A percentile compares a stretch with the other conserved stretches of the same genome.
Evolutionary conservation across 2,113 vertebrate genomes (phyloP).

Genomic region (Numida meleagris): DNA sequence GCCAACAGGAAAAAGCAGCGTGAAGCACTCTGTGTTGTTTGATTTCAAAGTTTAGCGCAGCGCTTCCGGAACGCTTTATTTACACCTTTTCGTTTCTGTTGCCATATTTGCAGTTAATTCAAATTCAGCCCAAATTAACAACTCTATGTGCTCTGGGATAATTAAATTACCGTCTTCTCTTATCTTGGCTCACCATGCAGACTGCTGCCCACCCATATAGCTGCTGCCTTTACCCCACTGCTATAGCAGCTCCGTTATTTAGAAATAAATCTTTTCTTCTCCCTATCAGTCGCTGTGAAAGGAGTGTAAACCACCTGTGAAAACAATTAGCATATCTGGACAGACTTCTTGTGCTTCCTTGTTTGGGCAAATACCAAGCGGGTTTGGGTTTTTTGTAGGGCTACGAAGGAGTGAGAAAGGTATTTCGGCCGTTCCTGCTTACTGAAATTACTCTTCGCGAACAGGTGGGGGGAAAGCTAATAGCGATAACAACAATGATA

Average conservation of each 20-base stretch:
- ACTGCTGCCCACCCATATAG: slow-evolving; percentile 52
- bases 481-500: neutral
- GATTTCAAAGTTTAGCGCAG: slow-evolving; percentile 51
- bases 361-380: slow-evolving; percentile 45
- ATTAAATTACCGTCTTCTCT: slow-evolving; percentile 83
- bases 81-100: slow-evolving; percentile 53
- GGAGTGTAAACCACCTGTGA: slow-evolving; percentile 61
- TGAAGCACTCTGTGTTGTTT: slow-evolving; percentile 31
- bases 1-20: slow-evolving; percentile 24
- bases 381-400: neutral
- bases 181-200: slow-evolving; percentile 76
- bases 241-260: slow-evolving; percentile 30
- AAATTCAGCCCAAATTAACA: slow-evolving; percentile 69
- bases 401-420: slow-evolving; percentile 25
- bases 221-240: slow-evolving; percentile 56
- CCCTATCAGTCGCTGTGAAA: slow-evolving; percentile 47
- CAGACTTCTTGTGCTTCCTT: neutral
- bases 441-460: slow-evolving; percentile 11
- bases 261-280: slow-evolving; percentile 61
- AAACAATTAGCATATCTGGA: slow-evolving; percentile 57
- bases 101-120: slow-evolving; percentile 66
- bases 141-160: slow-evolving; percentile 75
- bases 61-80: slow-evolving; percentile 43
- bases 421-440: slow-evolving; percentile 38
- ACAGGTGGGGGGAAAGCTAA: neutral